These are phyloP conservation scores for Scatophagus argus DNA, from an alignment of 2,113 vertebrate species.

Conservation along the genomic window DNA sequence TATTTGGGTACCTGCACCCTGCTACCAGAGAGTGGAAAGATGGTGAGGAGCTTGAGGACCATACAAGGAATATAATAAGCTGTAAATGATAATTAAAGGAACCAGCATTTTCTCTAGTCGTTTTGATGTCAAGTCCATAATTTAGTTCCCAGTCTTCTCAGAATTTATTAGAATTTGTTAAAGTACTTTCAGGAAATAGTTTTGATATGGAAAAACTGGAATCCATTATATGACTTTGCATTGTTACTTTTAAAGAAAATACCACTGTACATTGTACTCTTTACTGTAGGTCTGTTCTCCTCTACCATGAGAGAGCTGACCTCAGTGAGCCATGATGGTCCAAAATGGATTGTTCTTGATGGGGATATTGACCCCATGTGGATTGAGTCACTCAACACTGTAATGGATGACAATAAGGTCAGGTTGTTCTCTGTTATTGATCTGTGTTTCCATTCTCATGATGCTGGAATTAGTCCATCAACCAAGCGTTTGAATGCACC, in stretches of 20 bases:
- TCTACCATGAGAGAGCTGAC: constrained; percentile 84
- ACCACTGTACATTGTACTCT: not conserved
- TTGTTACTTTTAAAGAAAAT: not conserved
- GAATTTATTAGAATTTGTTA: constrained; percentile 31
- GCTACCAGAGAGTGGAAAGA: constrained; percentile 85
- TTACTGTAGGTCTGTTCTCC: constrained; percentile 81
- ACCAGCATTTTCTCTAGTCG: constrained; percentile 10
- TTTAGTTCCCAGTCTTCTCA: constrained; percentile 32
- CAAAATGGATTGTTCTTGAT: constrained; percentile 86
- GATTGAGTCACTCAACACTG: constrained; percentile 87
- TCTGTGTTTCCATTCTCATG: not conserved
- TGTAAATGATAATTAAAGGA: constrained; percentile 33
- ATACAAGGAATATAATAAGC: not conserved
- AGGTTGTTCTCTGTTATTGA: not conserved
- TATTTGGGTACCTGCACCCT: constrained; percentile 84
- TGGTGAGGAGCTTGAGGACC: constrained; percentile 70
- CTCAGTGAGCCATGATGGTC: constrained; percentile 70
- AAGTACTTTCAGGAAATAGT: constrained; percentile 8
- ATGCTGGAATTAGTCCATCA: not conserved
- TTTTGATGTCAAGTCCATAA: constrained; percentile 35
- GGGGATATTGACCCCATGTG: constrained; percentile 85
- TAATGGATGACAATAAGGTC: constrained; percentile 87
- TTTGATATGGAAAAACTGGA: not conserved
- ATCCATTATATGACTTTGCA: constrained; percentile 3
- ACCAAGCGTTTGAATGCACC: not conserved